Evolutionary conservation across 2,113 vertebrate genomes (phyloP).

Genomic region (Xyliphius kryptos): DNA sequence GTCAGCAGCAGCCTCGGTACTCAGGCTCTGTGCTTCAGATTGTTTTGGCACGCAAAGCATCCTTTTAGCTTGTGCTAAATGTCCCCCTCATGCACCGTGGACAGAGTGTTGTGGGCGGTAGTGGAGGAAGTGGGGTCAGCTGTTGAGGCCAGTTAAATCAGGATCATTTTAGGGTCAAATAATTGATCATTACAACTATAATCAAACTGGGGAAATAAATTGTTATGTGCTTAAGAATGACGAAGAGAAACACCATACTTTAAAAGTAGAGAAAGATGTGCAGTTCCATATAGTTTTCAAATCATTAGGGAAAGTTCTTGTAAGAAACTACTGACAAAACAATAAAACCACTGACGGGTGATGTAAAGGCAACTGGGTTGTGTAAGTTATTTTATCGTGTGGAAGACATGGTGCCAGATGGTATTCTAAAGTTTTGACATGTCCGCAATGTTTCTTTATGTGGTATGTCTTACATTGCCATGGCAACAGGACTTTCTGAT

Average conservation of each 20-base stretch:
- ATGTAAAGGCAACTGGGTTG: too few relatives aligned
- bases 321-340: too few relatives aligned
- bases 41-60: constrained; percentile 15
- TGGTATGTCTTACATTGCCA: too few relatives aligned
- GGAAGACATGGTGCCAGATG: too few relatives aligned
- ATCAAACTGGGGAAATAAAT: constrained; percentile 29
- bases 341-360: too few relatives aligned
- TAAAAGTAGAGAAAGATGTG: too few relatives aligned
- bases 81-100: constrained; percentile 33
- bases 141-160: constrained; percentile 34
- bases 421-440: too few relatives aligned
- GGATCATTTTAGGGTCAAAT: constrained; percentile 37
- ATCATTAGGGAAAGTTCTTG: too few relatives aligned
- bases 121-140: constrained; percentile 34
- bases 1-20: constrained; percentile 41
- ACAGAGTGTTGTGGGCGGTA: constrained; percentile 38
- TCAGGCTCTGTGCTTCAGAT: constrained; percentile 19
- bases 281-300: too few relatives aligned
- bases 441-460: too few relatives aligned
- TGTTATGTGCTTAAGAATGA: constrained; percentile 29
- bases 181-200: constrained; percentile 37
- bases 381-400: too few relatives aligned
- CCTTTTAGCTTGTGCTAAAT: constrained; percentile 33
- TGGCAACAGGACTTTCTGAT: too few relatives aligned
- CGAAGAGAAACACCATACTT: not conserved